phyloP scores from a whole-genome alignment of 2,888 invertebrate species.

The Neria commutata region DNA sequence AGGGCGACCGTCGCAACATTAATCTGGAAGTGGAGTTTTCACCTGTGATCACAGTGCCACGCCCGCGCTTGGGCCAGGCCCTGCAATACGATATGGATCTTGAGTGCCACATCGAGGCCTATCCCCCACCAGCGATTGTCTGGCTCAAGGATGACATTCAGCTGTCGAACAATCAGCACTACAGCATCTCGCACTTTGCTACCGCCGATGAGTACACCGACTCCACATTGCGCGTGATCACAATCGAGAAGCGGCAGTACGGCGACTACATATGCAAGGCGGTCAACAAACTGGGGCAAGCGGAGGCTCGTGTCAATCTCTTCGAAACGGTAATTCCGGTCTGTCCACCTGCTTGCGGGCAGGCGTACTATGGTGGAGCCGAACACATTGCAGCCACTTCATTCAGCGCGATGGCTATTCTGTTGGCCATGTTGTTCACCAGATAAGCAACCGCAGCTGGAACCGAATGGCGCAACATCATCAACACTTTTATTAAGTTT shows the following conservation, averaged over 20 bases:
- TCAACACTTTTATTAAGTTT: too few relatives aligned
- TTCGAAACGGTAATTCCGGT: constrained; percentile 91
- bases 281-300: constrained; percentile 83
- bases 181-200: constrained; percentile 87
- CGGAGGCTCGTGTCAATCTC: constrained; percentile 79
- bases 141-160: constrained; percentile 88
- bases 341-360: constrained; percentile 87
- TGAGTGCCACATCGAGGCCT: constrained; percentile 93
- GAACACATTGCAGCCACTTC: constrained; percentile 56
- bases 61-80: constrained; percentile 83
- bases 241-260: constrained; percentile 89
- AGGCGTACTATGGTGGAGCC: constrained; percentile 58
- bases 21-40: constrained; percentile 90
- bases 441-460: constrained; percentile 58
- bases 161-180: constrained; percentile 88
- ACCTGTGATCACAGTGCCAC: constrained; percentile 83
- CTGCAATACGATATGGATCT: constrained; percentile 93
- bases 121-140: constrained; percentile 89
- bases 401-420: constrained; percentile 64
- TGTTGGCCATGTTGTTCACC: constrained; percentile 62
- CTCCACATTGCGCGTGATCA: constrained; percentile 85
- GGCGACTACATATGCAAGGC: constrained; percentile 87
- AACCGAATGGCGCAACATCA: too few relatives aligned
- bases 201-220: constrained; percentile 92
- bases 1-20: constrained; percentile 83